Conservation (phyloP, 1,140 invertebrate genomes). For the Drosophila athabasca region DNA sequence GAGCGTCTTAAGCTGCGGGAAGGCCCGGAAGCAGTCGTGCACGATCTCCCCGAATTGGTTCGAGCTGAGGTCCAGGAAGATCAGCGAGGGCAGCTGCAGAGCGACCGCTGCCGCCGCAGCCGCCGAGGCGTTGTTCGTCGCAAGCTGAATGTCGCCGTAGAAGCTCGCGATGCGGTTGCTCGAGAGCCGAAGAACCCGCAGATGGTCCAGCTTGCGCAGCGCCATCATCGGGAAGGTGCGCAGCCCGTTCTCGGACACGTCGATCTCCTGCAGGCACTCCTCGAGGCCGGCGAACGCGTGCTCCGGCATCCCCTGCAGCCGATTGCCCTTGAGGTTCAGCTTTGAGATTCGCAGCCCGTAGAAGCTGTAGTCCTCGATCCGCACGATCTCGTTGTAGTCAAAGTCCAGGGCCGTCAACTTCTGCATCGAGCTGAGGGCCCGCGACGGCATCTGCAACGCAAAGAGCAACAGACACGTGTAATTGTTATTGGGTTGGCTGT, state of each 20-base stretch:
- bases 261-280: slow-evolving; percentile 90
- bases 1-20: slow-evolving; percentile 90
- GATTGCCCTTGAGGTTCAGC: slow-evolving; percentile 93
- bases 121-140: slow-evolving; percentile 82
- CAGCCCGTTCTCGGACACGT: slow-evolving; percentile 93
- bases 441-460: slow-evolving; percentile 88
- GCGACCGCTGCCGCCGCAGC: slow-evolving; percentile 52
- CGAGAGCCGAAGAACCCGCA: slow-evolving; percentile 89
- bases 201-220: slow-evolving; percentile 89
- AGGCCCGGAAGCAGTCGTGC: slow-evolving; percentile 90
- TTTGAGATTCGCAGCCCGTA: slow-evolving; percentile 92
- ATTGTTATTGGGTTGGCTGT: background rate
- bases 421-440: slow-evolving; percentile 89
- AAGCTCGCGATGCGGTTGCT: slow-evolving; percentile 91
- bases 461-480: background rate
- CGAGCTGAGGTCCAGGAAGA: slow-evolving; percentile 92
- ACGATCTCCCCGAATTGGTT: slow-evolving; percentile 91
- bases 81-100: slow-evolving; percentile 88
- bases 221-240: slow-evolving; percentile 91
- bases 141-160: slow-evolving; percentile 70
- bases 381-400: slow-evolving; percentile 92
- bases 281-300: slow-evolving; percentile 94
- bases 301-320: slow-evolving; percentile 90
- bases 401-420: slow-evolving; percentile 91
- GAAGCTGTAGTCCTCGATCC: slow-evolving; percentile 93